Base-by-base conservation (phyloP, 2,888 invertebrate genomes). In the Byasa hedistus region DNA sequence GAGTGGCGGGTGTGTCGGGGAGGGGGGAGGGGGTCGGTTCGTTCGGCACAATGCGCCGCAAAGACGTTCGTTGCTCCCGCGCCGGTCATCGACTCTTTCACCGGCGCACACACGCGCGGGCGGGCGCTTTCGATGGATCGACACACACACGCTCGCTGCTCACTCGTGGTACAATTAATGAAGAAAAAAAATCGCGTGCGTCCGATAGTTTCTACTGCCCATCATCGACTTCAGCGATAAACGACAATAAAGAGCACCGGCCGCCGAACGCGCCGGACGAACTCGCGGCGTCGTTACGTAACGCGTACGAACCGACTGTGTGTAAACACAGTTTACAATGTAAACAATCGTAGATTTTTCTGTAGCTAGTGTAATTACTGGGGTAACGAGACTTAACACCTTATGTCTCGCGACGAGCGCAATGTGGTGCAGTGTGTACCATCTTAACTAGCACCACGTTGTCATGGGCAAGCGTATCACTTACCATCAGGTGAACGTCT, bases 61-160 rank as follows among this genome's bases (percentile, higher is more conserved):
- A 91, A 91, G 91, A 89, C 91, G 91, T 91, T 91, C 91, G 89
- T 89, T 91, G 91, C 87, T 83, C 91, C 88, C 86, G 87, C 87
- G 80, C 83, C 81, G 91, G 87, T 87, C 91, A 81, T 79, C 82
- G 89, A 89, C 89, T 89, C 90, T 87, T 89, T 90, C 90, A 86
- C 89, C 85, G 82, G 79, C 81, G 83, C 79, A 72, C 73, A 84
- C 82, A 84, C 88, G 85, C 88, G 85, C 86, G 86, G 85, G 85
- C 84, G 85, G 81, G 87, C 89, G 90, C 91, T 91, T 91, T 87
- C 85, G 85, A 83, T 85, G 81, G 75, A 32, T 10, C 7, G 10
- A 32, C 32, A 32, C 32, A 32, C 32, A 32, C 32, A 27, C 27
- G 0, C 27, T 10, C 32, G 10, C 10, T 10, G 32, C 10, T 70